A percentile compares a stretch with the other conserved stretches of the same genome.
phyloP scores from a whole-genome alignment of 2,797 vertebrate species.

The Vultur gryphus region DNA sequence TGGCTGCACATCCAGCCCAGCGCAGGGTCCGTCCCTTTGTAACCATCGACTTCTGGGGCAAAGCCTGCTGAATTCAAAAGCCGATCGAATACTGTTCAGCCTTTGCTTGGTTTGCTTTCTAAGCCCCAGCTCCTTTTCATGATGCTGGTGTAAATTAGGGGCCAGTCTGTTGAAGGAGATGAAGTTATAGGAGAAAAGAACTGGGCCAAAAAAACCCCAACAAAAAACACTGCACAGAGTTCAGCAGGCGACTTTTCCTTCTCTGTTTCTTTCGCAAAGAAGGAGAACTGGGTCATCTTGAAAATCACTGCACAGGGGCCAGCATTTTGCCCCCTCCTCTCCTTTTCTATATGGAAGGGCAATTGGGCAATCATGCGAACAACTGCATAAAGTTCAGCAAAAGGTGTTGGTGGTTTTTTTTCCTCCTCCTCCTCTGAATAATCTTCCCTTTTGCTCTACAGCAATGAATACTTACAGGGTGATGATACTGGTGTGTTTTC shows the following conservation, averaged over 20 bases:
- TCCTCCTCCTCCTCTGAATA: not conserved
- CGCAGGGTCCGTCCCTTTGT: not conserved
- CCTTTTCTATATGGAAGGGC: not conserved
- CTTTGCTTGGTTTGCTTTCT: not conserved
- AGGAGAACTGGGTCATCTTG: not conserved
- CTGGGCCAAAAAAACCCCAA: not conserved
- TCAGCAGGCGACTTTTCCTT: not conserved
- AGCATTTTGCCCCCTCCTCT: not conserved
- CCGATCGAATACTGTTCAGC: not conserved
- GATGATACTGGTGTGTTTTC: not conserved
- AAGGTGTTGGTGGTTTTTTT: not conserved
- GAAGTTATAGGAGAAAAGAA: not conserved
- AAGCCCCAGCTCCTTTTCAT: not conserved
- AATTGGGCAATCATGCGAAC: slow-evolving; percentile 9
- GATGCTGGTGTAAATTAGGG: not conserved
- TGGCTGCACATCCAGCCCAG: not conserved
- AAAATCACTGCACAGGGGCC: not conserved
- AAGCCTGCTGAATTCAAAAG: not conserved
- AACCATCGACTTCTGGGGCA: not conserved
- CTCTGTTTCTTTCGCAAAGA: not conserved
- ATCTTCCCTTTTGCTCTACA: not conserved
- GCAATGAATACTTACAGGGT: not conserved
- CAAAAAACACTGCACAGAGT: not conserved
- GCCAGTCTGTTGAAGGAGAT: not conserved
- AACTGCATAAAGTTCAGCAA: not conserved